These are phyloP conservation scores for Toxotes lorentzi DNA, from an alignment of 2,797 vertebrate species.

Conservation along the genomic window DNA sequence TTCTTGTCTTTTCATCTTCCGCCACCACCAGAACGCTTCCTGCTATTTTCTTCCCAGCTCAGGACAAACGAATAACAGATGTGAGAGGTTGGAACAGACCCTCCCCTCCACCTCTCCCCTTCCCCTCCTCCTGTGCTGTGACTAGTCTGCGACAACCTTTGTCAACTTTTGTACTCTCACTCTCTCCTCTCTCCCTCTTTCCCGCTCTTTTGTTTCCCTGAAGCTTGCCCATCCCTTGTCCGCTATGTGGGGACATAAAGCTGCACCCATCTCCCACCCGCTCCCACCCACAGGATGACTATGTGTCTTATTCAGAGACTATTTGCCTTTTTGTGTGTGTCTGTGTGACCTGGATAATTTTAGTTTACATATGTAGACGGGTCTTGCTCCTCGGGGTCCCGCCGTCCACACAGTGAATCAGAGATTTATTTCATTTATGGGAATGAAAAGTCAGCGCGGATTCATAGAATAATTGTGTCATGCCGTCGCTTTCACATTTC, in stretches of 20 bases:
- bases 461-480: constrained; percentile 60
- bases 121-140: constrained; percentile 74
- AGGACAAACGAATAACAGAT: constrained; percentile 98
- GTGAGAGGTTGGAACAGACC: constrained; percentile 90
- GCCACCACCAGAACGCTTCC: constrained; percentile 96
- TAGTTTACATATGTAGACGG: constrained; percentile 26
- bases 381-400: constrained; percentile 21
- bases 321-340: constrained; percentile 44
- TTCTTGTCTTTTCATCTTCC: constrained; percentile 96
- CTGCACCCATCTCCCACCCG: constrained; percentile 74
- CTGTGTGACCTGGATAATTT: constrained; percentile 45
- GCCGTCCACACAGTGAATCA: constrained; percentile 48
- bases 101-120: constrained; percentile 88
- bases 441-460: constrained; percentile 48
- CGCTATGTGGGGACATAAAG: constrained; percentile 75
- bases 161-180: constrained; percentile 80
- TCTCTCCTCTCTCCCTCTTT: constrained; percentile 41
- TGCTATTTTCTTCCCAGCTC: constrained; percentile 96
- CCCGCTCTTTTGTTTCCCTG: constrained; percentile 64
- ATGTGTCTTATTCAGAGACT: constrained; percentile 31
- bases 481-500: constrained; percentile 26
- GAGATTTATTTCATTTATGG: constrained; percentile 38
- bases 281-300: constrained; percentile 41
- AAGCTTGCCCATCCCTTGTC: constrained; percentile 76
- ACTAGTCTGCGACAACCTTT: constrained; percentile 82